These are phyloP conservation scores for Galemys pyrenaicus DNA, from an alignment of 2,113 vertebrate species.

Conservation along the genomic window DNA sequence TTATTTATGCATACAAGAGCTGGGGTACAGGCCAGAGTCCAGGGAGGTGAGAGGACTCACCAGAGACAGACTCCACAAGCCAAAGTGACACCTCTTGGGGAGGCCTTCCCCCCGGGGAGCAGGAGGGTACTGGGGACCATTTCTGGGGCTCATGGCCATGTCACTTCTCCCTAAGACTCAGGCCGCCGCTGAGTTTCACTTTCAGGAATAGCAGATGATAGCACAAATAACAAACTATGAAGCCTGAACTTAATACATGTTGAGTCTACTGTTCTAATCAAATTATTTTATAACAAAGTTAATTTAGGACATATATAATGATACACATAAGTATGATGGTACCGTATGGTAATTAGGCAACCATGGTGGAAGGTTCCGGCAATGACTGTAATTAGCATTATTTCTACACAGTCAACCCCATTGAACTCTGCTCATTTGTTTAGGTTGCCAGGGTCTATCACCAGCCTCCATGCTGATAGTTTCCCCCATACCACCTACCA, in stretches of 20 bases:
- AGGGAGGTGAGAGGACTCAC: too few species aligned
- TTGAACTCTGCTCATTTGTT: background rate
- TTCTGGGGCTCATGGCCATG: background rate
- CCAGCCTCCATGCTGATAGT: background rate
- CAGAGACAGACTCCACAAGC: too few species aligned
- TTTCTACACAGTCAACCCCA: background rate
- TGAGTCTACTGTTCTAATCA: background rate
- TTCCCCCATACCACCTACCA: background rate
- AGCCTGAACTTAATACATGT: background rate
- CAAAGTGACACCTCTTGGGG: background rate
- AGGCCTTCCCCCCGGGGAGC: background rate
- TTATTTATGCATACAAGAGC: too few species aligned
- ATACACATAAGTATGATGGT: background rate
- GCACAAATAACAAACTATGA: background rate
- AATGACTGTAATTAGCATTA: constrained; percentile 49
- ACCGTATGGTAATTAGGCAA: constrained; percentile 3
- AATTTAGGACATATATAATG: constrained; percentile 31
- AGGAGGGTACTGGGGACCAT: background rate
- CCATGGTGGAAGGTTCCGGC: background rate
- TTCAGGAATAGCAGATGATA: background rate
- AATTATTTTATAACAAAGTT: constrained; percentile 49
- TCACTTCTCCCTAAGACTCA: background rate
- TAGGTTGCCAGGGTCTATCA: background rate
- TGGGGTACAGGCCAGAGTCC: too few species aligned
- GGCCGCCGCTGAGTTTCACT: background rate